A percentile compares a stretch with the other conserved stretches of the same genome.
phyloP scores from a whole-genome alignment of 1,140 invertebrate species.

The Drosophila melanica region DNA sequence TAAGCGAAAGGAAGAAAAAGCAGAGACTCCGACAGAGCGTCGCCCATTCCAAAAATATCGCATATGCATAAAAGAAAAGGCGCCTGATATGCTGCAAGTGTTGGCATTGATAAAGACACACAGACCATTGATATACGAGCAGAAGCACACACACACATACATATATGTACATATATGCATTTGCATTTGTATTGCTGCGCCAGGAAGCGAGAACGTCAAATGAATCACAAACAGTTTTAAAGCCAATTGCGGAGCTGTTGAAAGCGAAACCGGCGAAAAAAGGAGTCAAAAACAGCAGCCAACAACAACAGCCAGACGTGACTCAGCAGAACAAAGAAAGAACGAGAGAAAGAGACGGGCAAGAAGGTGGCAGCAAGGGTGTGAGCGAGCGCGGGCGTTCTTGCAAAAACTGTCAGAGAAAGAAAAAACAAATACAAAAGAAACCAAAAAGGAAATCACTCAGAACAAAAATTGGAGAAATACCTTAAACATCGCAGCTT shows the following conservation, averaged over 20 bases:
- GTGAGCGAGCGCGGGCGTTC: conserved; percentile 7
- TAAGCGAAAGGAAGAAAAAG: conserved; percentile 35
- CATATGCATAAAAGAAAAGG: conserved; percentile 34
- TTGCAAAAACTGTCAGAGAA: conserved; percentile 24
- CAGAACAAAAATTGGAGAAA: neutral
- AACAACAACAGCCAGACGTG: conserved; percentile 37
- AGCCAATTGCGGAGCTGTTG: conserved; percentile 49
- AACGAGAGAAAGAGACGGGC: conserved; percentile 1
- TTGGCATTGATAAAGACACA: conserved; percentile 68
- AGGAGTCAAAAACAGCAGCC: conserved; percentile 60
- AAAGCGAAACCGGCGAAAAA: conserved; percentile 68
- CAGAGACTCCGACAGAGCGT: conserved; percentile 33
- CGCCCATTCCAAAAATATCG: conserved; percentile 44
- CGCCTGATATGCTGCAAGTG: conserved; percentile 42
- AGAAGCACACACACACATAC: neutral
- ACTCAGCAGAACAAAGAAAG: conserved; percentile 49
- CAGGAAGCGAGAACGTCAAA: conserved; percentile 29
- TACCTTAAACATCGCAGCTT: neutral
- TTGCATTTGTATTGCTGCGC: conserved; percentile 4
- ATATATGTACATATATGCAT: neutral
- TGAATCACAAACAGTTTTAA: conserved; percentile 64
- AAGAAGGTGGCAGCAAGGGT: neutral
- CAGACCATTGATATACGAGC: conserved; percentile 27
- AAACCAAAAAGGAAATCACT: conserved; percentile 5
- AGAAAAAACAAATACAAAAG: conserved; percentile 1